Evolutionary conservation across 2,888 invertebrate genomes (phyloP).

Genomic region (Hypsopygia costalis): DNA sequence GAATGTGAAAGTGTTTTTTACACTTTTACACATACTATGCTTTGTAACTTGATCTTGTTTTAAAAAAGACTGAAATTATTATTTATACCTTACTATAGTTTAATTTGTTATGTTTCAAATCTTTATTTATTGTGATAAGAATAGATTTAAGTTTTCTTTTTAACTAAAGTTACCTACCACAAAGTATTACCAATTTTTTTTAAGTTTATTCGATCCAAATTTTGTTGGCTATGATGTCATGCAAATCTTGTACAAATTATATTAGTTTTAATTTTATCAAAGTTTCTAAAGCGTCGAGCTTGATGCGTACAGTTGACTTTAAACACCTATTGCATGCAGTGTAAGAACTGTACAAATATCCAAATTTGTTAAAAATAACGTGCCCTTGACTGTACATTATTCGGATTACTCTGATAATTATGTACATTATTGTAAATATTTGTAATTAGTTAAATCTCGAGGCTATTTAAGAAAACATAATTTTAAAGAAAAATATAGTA

Average conservation of each 20-base stretch:
- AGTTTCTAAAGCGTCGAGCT: neutral
- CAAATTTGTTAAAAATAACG: too few species aligned
- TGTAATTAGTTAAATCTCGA: conserved; percentile 45
- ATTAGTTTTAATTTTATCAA: conserved; percentile 15
- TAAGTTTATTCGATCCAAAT: conserved; percentile 59
- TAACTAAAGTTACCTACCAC: conserved; percentile 73
- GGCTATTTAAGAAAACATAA: conserved; percentile 55
- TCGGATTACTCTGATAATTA: conserved; percentile 13
- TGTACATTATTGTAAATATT: conserved; percentile 60
- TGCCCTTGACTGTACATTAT: too few species aligned
- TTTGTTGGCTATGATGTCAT: conserved; percentile 56
- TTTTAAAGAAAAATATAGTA: conserved; percentile 39
- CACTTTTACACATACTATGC: neutral
- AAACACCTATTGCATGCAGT: too few species aligned
- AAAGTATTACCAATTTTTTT: conserved; percentile 74
- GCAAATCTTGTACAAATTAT: conserved; percentile 38
- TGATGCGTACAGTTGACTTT: too few species aligned
- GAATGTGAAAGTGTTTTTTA: conserved; percentile 9
- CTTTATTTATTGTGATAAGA: conserved; percentile 74
- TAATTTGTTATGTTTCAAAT: conserved; percentile 69
- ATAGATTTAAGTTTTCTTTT: conserved; percentile 46
- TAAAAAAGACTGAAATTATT: conserved; percentile 66
- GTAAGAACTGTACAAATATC: too few species aligned
- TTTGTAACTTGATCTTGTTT: conserved; percentile 25
- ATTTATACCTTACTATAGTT: conserved; percentile 36